phyloP scores from a whole-genome alignment of 2,888 invertebrate species.

The Lasioglossum lativentre region DNA sequence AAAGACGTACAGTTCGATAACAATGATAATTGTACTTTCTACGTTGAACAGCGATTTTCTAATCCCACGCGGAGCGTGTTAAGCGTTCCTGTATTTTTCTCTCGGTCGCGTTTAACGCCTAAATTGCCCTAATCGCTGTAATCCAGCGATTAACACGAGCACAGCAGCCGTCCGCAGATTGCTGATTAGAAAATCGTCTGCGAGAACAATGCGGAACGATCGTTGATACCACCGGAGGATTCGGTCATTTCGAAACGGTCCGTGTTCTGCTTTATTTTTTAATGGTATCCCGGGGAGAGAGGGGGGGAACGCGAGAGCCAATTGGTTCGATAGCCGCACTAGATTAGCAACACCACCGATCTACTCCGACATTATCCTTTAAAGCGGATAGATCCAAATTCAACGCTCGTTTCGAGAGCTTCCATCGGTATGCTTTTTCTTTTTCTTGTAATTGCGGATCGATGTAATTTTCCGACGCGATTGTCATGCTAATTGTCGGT shows the following conservation, averaged over 20 bases:
- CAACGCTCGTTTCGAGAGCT: slow-evolving; percentile 4
- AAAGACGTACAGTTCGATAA: not conserved
- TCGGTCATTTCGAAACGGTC: slow-evolving; percentile 26
- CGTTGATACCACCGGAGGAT: slow-evolving; percentile 9
- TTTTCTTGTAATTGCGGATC: not conserved
- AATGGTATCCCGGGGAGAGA: slow-evolving; percentile 30
- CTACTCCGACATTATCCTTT: slow-evolving; percentile 59
- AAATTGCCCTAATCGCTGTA: not conserved
- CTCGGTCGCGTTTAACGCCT: not conserved
- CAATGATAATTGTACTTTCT: not conserved
- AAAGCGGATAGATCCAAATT: slow-evolving; percentile 63
- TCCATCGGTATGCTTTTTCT: not conserved
- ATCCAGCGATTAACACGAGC: not conserved
- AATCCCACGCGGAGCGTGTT: not conserved
- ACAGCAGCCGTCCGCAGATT: not conserved
- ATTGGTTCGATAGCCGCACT: slow-evolving; percentile 68
- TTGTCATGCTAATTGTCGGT: slow-evolving; percentile 7
- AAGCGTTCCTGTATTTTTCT: not conserved
- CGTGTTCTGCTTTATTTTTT: slow-evolving; percentile 38
- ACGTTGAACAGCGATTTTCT: not conserved
- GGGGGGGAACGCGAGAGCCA: slow-evolving; percentile 47
- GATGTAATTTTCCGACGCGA: not conserved
- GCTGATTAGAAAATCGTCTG: slow-evolving; percentile 6
- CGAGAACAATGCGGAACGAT: not conserved
- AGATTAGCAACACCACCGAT: slow-evolving; percentile 62